Base-by-base conservation (phyloP, 2,113 vertebrate species). In the Peromyscus leucopus region DNA sequence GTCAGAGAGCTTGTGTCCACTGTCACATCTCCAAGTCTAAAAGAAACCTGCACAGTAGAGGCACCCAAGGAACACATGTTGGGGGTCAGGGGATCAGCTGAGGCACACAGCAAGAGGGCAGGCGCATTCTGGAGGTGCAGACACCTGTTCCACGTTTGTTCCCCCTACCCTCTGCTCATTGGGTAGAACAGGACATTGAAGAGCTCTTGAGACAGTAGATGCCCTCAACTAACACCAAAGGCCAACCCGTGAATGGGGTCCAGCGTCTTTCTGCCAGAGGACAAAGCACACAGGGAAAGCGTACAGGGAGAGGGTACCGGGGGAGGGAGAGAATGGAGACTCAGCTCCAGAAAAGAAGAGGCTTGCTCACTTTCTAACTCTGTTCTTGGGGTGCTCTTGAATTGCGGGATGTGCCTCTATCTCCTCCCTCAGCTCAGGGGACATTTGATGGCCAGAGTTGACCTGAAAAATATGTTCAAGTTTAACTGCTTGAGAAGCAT, bases 341-440 rank as follows among this genome's bases (percentile, higher is more conserved):
- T 1, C 88, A 26, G 19, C 36, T 16, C 51, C 42, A 42, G 26
- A 61, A 82, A 24, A 16, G 5, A 55, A 39, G n/a, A 83, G 59
- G 59, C 11, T 19, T 17, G 7, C 17, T 55, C 55, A 22, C 42
- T 55, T 86, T n/a, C 79, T 39, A 36, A 1, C 19, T 63, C 80
- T 0, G 2, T 59, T 39, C 36, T 39, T 8, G 5, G 67, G 80
- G 59, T 36, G n/a, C n/a, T 80, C 17, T 33, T 75, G 17, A 26
- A 67, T 0, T 0, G 0, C 59, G 74, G 55, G 31, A 22, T 11
- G 2, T 28, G 16, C 39, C 36, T 79, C 55, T 0, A 1, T 0
- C 51, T 31, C 74, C 21, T 4, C 33, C 48, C 39, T 75, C 36
- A 7, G 28, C 17, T 74, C 13, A 9, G 69, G 59, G 55, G 11